Evolutionary conservation across 2,113 vertebrate species (phyloP).

Genomic region (Cottus gobio): DNA sequence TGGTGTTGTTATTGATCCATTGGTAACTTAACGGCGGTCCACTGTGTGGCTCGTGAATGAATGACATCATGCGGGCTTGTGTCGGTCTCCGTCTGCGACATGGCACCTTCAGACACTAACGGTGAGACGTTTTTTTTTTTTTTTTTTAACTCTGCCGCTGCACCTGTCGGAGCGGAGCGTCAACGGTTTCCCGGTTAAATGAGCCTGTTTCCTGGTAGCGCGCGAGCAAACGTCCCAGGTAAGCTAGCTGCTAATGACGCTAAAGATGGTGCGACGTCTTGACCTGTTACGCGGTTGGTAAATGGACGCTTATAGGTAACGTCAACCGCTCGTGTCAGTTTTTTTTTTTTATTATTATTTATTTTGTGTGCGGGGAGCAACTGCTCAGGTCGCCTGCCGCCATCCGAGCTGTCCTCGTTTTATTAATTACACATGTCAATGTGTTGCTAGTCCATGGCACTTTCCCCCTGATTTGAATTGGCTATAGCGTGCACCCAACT

Average conservation of each 20-base stretch:
- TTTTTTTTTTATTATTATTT: not conserved
- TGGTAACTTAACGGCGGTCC: not conserved
- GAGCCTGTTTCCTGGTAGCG: not conserved
- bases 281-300: not conserved
- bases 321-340: not conserved
- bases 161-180: slow-evolving; percentile 14
- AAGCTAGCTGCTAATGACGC: slow-evolving; percentile 22
- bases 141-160: not conserved
- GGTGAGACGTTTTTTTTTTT: not conserved
- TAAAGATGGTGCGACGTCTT: not conserved
- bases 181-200: rapidly evolving
- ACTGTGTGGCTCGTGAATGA: slow-evolving; percentile 11
- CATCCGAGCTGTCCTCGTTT: not conserved
- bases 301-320: not conserved
- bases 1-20: rapidly evolving
- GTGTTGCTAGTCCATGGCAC: not conserved
- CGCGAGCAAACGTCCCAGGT: slow-evolving; percentile 6
- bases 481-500: too few relatives aligned
- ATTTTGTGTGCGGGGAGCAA: not conserved
- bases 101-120: slow-evolving; percentile 32
- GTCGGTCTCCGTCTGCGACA: slow-evolving; percentile 43
- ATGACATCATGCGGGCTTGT: slow-evolving; percentile 64
- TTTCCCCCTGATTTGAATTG: too few relatives aligned
- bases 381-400: not conserved
- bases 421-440: not conserved